Base-by-base conservation (phyloP, 2,113 vertebrate species). In the Engraulis encrasicolus region DNA sequence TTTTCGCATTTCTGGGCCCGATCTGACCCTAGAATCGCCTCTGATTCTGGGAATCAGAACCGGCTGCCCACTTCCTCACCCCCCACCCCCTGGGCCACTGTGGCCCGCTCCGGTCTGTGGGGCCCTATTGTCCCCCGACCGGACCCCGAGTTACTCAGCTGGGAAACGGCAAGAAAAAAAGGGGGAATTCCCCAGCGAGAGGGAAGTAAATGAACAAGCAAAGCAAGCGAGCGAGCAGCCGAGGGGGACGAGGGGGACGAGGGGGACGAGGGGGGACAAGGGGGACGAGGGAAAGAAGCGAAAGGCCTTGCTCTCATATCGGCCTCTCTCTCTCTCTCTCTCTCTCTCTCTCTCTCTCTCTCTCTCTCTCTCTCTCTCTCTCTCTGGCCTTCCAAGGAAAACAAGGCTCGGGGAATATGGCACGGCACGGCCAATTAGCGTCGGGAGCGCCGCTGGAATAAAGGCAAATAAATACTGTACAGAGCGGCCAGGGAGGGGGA, bases 341-440 rank as follows among this genome's bases (percentile, higher is more conserved):
- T n/a, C n/a, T n/a, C n/a, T n/a, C n/a, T n/a, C n/a, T n/a, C n/a
- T n/a, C n/a, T n/a, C n/a, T n/a, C n/a, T n/a, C n/a, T n/a, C n/a
- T n/a, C n/a, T n/a, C n/a, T n/a, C n/a, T n/a, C n/a, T n/a, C n/a
- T n/a, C n/a, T n/a, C n/a, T n/a, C n/a, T n/a, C n/a, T n/a, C n/a
- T n/a, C n/a, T 34, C 81, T 17, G 0, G 54, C 48, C 78, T 85
- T 93, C 93, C 93, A 94, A 94, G 86, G 83, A 94, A 93, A 95
- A 93, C 92, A 94, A 12, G 82, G 85, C 82, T 0, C 82, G 90
- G 88, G 88, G 87, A 66, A 66, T 66, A 66, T n/a, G n/a, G n/a
- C 90, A 87, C 90, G 74, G 77, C n/a, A 66, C 38, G 20, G 91
- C 88, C 87, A 87, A 87, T 89, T 71, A n/a, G 38, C 84, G 89